Evolutionary conservation across 2,888 invertebrate species (phyloP), one percentile per base, ranked within the genome.

Genomic region (Camptogramma bilineatum): DNA sequence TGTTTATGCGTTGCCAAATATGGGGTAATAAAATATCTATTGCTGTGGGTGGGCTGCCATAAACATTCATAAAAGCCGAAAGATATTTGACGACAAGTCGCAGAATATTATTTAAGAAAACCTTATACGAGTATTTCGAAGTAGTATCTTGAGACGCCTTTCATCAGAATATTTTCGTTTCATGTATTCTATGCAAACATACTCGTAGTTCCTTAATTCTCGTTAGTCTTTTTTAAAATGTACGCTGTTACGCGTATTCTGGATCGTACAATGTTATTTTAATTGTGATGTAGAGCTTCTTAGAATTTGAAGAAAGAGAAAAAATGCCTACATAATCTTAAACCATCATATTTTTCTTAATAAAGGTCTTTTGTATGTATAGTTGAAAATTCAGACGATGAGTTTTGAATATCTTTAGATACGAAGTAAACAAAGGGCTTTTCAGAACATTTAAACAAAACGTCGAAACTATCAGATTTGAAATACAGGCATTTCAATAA

Each of bases 1-100:
- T 80, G 81, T 81, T 79, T 81, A 81, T 78, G 73, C 65, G 77
- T 71, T 73, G 73, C 78, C 75, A 75, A 80, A 80, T 77, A 77
- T 78, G 77, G 73, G 65, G 74, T 76, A 67, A 63, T 71, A 73
- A 80, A 79, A 77, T 68, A 76, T 68, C 73, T 74, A 75, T 75
- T 73, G 73, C 73, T 73, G 70, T 69, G 71, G 58, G 65, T 69
- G 72, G 72, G 72, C 58, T 73, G 69, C 73, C 67, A 74, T 78
- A 75, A 76, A 77, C 72, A 71, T 66, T 62, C 64, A 57, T 65
- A 68, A 58, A 62, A 61, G 61, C 63, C 54, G 48, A 54, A 57
- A 39, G 34, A 64, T 64, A 63, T 63, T 70, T 61, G 63, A 63
- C 64, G 55, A 64, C 64, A 61, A 55, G 58, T 46, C 39, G 42